Evolutionary conservation across 2,113 vertebrate genomes (phyloP).

Genomic region (Macquaria ambigua): DNA sequence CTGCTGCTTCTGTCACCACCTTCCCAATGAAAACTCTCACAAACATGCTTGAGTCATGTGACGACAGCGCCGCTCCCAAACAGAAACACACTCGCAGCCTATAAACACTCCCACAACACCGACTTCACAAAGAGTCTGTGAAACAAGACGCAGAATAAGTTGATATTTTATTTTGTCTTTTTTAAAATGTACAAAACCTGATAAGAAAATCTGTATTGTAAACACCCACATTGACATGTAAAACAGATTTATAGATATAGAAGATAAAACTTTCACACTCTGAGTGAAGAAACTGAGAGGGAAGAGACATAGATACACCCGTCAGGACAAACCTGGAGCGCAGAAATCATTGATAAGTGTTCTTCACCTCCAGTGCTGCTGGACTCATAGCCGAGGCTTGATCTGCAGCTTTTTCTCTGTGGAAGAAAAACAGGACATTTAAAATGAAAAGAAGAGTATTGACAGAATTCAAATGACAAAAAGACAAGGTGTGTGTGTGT

Average conservation of each 20-base stretch:
- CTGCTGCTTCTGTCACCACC: constrained; percentile 69
- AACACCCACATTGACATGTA: constrained; percentile 39
- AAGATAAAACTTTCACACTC: constrained; percentile 44
- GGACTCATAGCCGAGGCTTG: constrained; percentile 81
- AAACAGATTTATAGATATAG: constrained; percentile 14
- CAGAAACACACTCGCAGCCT: constrained; percentile 14
- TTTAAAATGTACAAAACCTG: constrained; percentile 48
- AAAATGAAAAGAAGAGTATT: constrained; percentile 23
- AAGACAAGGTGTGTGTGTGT: neutral
- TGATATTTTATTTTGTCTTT: constrained; percentile 46
- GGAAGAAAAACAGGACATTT: constrained; percentile 10
- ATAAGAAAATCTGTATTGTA: constrained; percentile 1
- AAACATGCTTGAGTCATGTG: constrained; percentile 23
- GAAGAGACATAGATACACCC: constrained; percentile 1
- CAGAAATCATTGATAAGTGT: constrained; percentile 2
- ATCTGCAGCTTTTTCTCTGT: constrained; percentile 85
- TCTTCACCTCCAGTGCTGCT: constrained; percentile 9
- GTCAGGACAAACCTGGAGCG: constrained; percentile 49
- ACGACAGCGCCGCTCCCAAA: neutral
- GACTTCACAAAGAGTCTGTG: constrained; percentile 9
- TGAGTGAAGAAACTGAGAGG: constrained; percentile 58
- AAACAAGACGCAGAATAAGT: neutral
- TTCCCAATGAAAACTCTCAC: constrained; percentile 41
- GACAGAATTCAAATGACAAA: constrained; percentile 35
- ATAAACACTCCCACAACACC: constrained; percentile 32